Conservation (phyloP, 1,140 invertebrate species). For the Acromyrmex echinatior region DNA sequence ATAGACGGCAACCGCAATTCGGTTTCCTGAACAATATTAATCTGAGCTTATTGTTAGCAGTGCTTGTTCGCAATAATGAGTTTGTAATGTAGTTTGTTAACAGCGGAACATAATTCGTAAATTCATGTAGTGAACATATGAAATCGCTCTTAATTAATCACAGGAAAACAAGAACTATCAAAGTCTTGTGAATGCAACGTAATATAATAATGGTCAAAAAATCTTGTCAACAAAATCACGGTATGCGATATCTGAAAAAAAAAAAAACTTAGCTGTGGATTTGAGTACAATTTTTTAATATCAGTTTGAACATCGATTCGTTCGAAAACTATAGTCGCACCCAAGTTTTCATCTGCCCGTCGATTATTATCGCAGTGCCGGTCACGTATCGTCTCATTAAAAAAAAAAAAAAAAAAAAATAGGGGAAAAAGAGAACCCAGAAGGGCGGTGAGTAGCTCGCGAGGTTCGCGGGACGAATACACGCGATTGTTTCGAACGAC, state of each 20-base stretch:
- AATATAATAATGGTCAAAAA: background rate
- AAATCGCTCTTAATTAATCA: slow-evolving; percentile 28
- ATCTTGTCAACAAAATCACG: background rate
- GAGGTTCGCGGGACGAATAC: slow-evolving; percentile 67
- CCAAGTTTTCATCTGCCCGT: slow-evolving; percentile 15
- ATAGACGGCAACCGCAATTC: slow-evolving; percentile 42
- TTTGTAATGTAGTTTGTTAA: background rate
- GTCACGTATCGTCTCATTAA: slow-evolving; percentile 41
- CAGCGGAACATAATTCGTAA: slow-evolving; percentile 27
- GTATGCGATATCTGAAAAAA: background rate
- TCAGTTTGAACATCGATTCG: slow-evolving; percentile 20
- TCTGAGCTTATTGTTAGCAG: slow-evolving; percentile 15
- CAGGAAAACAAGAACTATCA: background rate
- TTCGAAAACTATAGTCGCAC: slow-evolving; percentile 25
- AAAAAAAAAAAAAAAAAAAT: background rate
- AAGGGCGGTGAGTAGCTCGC: background rate
- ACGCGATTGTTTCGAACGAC: slow-evolving; percentile 72
- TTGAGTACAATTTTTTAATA: slow-evolving; percentile 1
- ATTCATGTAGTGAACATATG: slow-evolving; percentile 18
- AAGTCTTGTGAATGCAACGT: background rate
- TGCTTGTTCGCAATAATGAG: background rate
- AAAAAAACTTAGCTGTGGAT: background rate
- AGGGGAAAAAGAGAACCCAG: background rate
- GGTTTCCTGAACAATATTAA: slow-evolving; percentile 51
- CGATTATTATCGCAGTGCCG: slow-evolving; percentile 43